These are phyloP conservation scores for Brachionus plicatilis DNA, from an alignment of 1,140 invertebrate species.

Conservation along the genomic window DNA sequence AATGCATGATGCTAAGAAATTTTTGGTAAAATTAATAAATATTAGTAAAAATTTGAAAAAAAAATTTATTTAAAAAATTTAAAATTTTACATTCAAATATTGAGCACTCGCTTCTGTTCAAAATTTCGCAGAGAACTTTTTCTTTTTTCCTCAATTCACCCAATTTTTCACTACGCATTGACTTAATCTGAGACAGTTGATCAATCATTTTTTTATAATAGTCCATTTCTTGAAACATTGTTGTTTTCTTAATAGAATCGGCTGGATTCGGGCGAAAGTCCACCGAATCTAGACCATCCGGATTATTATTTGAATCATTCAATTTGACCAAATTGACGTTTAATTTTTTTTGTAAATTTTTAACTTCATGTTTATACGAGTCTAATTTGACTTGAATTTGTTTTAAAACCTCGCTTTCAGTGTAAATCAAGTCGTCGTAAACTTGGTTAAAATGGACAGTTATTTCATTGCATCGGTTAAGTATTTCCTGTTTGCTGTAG, in stretches of 20 bases:
- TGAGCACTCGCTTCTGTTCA: neutral
- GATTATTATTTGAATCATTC: conserved; percentile 5
- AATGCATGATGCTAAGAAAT: neutral
- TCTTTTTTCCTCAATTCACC: neutral
- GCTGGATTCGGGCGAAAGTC: neutral
- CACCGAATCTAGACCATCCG: neutral
- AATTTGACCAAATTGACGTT: neutral
- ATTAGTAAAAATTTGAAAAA: neutral
- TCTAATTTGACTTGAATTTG: neutral
- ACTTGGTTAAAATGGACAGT: neutral
- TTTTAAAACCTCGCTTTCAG: neutral
- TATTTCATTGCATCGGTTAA: neutral
- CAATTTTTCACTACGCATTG: neutral
- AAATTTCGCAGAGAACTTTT: neutral
- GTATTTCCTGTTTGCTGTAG: neutral
- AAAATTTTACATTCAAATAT: neutral
- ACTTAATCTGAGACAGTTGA: neutral
- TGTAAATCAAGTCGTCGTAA: neutral
- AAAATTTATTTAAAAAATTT: neutral
- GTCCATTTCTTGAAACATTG: neutral
- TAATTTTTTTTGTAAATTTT: neutral
- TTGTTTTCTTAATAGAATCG: neutral
- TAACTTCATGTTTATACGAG: neutral
- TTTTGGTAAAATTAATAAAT: no score
- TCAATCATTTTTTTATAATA: neutral